Evolutionary conservation across 2,888 invertebrate species (phyloP).

Genomic region (Cheilosia urbana): DNA sequence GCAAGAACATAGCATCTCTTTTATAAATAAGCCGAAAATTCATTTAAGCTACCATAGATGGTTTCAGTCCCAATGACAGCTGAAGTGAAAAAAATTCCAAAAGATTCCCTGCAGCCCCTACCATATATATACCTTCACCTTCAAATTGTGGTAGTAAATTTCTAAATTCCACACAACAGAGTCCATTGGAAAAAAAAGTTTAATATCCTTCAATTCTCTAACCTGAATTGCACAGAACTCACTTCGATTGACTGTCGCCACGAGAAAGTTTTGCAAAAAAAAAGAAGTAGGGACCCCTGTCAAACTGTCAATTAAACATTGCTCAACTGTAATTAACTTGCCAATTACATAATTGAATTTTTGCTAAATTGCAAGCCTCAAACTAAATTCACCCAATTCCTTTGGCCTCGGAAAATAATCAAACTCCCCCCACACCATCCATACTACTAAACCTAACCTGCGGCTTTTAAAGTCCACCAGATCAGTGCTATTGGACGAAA

Average conservation of each 20-base stretch:
- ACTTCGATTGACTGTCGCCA: background rate
- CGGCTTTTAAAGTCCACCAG: constrained; percentile 39
- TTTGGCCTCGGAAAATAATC: constrained; percentile 60
- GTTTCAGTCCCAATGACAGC: too few relatives aligned
- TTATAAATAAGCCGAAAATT: too few relatives aligned
- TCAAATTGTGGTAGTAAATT: too few relatives aligned
- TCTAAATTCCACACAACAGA: too few relatives aligned
- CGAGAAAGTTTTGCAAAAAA: constrained; percentile 1
- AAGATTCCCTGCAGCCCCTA: too few relatives aligned
- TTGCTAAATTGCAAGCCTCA: constrained; percentile 73
- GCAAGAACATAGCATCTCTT: too few relatives aligned
- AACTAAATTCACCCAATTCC: constrained; percentile 68
- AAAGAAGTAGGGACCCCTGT: constrained; percentile 10
- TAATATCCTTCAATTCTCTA: background rate
- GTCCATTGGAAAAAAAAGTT: too few relatives aligned
- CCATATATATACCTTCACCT: too few relatives aligned
- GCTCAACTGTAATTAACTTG: constrained; percentile 72
- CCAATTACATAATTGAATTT: constrained; percentile 75
- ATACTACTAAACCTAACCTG: constrained; percentile 31
- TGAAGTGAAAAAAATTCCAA: too few relatives aligned
- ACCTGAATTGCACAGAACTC: background rate
- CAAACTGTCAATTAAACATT: constrained; percentile 70
- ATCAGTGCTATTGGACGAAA: background rate
- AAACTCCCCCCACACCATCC: background rate
- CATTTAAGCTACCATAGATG: too few relatives aligned